These are phyloP conservation scores for Martes martes DNA, from an alignment of 2,113 vertebrate genomes.

Conservation along the genomic window DNA sequence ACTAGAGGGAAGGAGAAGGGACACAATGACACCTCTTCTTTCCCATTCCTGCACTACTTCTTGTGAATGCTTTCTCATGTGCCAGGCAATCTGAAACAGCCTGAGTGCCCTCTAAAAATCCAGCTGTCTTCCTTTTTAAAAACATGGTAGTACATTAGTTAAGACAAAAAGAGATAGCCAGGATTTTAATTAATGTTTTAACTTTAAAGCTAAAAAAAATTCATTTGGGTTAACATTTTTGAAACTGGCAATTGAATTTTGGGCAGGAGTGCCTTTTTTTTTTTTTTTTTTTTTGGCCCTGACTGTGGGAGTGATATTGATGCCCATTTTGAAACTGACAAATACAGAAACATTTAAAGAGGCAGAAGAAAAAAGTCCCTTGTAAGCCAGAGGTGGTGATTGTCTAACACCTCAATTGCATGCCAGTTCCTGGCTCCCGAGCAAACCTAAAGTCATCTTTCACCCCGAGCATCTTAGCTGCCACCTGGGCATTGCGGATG, in stretches of 20 bases:
- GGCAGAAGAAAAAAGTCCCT: not conserved
- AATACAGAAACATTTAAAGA: constrained; percentile 18
- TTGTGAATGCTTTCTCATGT: not conserved
- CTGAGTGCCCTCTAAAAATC: not conserved
- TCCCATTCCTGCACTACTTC: not conserved
- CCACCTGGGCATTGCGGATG: too few species aligned
- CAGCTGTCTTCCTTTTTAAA: not conserved
- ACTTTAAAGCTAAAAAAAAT: not conserved
- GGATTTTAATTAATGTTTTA: not conserved
- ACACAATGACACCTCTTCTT: rapidly evolving
- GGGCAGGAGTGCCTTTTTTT: not conserved
- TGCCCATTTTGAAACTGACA: not conserved
- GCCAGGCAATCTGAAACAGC: not conserved
- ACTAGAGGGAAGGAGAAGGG: not conserved
- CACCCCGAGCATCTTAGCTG: too few species aligned
- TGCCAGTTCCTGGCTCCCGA: not conserved
- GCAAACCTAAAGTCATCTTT: not conserved
- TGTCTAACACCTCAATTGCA: not conserved
- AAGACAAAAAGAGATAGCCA: not conserved
- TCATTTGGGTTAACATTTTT: not conserved
- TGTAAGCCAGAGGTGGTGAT: not conserved
- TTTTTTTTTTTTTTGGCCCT: not conserved
- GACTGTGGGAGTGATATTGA: not conserved
- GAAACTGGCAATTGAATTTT: not conserved
- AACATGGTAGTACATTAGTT: not conserved